Evolutionary conservation across 2,797 vertebrate species (phyloP).

Genomic region (Megalops cyprinoides): DNA sequence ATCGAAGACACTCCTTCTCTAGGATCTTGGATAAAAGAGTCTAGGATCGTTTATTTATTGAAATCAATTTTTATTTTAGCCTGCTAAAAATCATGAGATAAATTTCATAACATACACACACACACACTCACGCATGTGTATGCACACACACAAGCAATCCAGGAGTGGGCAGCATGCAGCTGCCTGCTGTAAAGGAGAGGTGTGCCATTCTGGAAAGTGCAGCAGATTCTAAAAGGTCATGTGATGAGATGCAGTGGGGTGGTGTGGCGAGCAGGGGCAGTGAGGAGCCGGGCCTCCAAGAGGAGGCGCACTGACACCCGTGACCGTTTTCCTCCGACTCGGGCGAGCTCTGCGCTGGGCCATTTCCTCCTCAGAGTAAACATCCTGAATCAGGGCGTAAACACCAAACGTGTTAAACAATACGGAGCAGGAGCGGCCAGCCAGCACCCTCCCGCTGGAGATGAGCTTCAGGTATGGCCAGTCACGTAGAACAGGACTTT

Average conservation of each 20-base stretch:
- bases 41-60: no score
- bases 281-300: no score
- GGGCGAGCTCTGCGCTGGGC: conserved; percentile 33
- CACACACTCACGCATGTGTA: no score
- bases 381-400: conserved; percentile 58
- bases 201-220: not conserved
- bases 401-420: conserved; percentile 56
- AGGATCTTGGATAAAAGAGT: no score
- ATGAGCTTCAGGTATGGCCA: not conserved
- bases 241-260: no score
- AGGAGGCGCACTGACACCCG: not conserved
- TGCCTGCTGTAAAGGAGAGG: not conserved
- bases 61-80: no score
- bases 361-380: conserved; percentile 59
- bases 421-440: conserved; percentile 41
- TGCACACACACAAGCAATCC: no score
- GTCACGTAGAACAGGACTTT: no score
- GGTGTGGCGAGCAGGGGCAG: no score
- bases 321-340: not conserved
- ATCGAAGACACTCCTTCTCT: no score
- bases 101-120: no score
- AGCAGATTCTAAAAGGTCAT: not conserved
- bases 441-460: not conserved
- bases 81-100: no score
- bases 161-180: not conserved